Percentiles rank a stretch among this genome's conserved stretches.
Conservation (phyloP, 2,797 vertebrate genomes). For the Gambusia yucatana region DNA sequence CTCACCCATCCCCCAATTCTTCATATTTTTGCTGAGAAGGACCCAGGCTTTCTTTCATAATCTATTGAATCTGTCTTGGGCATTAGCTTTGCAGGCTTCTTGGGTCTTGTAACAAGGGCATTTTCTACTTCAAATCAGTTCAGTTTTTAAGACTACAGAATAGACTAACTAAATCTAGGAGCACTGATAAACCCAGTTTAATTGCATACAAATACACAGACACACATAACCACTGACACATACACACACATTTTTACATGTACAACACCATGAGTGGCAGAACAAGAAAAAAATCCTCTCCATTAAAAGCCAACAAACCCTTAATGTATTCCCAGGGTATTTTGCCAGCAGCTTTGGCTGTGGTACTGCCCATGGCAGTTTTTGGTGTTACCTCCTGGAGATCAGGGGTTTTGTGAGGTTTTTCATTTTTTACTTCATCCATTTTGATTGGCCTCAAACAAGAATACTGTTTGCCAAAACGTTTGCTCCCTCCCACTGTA, state of each 20-base stretch:
- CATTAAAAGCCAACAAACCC: background rate
- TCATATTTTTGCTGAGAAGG: background rate
- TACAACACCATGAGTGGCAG: background rate
- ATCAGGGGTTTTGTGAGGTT: background rate
- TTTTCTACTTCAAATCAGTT: too few species aligned
- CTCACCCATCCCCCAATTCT: background rate
- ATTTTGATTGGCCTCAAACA: background rate
- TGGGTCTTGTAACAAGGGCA: background rate
- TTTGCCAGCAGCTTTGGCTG: background rate
- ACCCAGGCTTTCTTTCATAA: background rate
- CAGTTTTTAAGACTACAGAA: too few species aligned
- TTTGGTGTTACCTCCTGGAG: background rate
- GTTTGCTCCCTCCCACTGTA: background rate
- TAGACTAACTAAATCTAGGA: background rate
- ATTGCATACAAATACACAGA: background rate
- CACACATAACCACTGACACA: background rate
- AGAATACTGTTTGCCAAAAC: background rate
- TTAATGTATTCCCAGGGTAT: background rate
- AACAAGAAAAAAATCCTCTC: background rate
- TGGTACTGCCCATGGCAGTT: background rate
- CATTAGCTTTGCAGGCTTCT: background rate
- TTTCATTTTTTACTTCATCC: background rate
- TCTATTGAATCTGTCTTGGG: background rate
- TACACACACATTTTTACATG: background rate
- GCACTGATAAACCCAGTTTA: background rate